Base-by-base conservation (phyloP, 1,140 invertebrate genomes). In the Propsilocerus akamusi region DNA sequence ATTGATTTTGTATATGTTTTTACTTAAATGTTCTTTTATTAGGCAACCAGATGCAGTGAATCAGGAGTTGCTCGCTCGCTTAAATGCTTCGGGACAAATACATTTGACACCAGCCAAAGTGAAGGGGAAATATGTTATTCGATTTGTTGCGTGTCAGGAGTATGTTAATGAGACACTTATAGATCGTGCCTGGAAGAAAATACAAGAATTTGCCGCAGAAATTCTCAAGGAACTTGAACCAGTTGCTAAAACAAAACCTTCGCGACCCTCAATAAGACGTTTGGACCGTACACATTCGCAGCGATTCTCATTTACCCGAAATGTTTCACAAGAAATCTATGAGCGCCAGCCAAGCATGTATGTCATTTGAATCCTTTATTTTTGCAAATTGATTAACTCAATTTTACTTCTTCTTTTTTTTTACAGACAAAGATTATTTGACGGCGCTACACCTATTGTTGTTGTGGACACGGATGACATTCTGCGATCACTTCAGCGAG, bases 81-180 rank as follows among this genome's bases (percentile, higher is more conserved):
- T 96, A 47, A 96, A 96, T 62, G 83, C 83, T 10, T 86, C 85
- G 0, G 87, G 89, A 4, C 81, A 83, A 58, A 68, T 95, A 20
- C 87, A 93, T 62, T 89, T 95, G 86, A 87, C 92, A 25, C 88
- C 88, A 1, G 83, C 86, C 0, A 74, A 77, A 25, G 73, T 90
- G 0, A 82, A 78, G 64, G 78, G 78, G 23, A 77, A 80, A 57
- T 91, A 86, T 60, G 69, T 77, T 3, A 82, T 96, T 53, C 70
- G 87, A 41, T 89, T 93, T 63, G 92, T 85, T 59, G 80, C 95
- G 1, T 83, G 82, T 30, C 72, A 80, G 11, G 82, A 92, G 62
- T 73, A 86, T 57, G 85, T 88, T 5, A 77, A 62, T 0, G 78
- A 87, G 25, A 72, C 75, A 3, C 81, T 93, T 58, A 80, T 93